A percentile compares a stretch with the other conserved stretches of the same genome.
Conservation (phyloP, 2,113 vertebrate species). For the Galemys pyrenaicus region DNA sequence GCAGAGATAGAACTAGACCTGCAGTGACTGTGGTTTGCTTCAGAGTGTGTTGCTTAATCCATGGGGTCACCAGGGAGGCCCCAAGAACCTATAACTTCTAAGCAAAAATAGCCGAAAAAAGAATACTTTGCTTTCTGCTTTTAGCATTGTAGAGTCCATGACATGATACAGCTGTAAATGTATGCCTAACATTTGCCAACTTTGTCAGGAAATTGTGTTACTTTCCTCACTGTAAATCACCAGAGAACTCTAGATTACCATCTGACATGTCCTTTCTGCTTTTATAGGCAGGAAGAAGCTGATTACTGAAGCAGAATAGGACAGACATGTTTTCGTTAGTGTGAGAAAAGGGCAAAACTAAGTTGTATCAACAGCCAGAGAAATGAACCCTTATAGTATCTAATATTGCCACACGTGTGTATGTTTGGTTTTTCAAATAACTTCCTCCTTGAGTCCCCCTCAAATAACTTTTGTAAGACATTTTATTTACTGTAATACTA, state of each 20-base stretch:
- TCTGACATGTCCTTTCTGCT: not conserved
- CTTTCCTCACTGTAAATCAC: not conserved
- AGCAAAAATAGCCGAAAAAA: not conserved
- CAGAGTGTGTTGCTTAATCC: no score
- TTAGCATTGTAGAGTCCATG: not conserved
- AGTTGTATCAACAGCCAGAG: not conserved
- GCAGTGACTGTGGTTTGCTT: no score
- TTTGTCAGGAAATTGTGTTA: not conserved
- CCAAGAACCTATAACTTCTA: not conserved
- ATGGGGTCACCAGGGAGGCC: no score
- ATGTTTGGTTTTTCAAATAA: not conserved
- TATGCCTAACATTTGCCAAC: not conserved
- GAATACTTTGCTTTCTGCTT: not conserved
- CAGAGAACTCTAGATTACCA: not conserved
- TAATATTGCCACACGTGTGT: not conserved
- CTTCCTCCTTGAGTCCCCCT: no score
- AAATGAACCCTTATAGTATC: not conserved
- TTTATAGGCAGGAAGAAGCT: conserved; percentile 14
- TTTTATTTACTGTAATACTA: conserved; percentile 26
- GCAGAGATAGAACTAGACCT: no score
- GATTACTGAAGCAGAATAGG: not conserved
- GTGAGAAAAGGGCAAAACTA: not conserved
- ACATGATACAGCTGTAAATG: not conserved
- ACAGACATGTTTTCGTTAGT: not conserved
- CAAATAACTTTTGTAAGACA: not conserved